Evolutionary conservation across 2,888 invertebrate genomes (phyloP), one percentile per base, ranked within the genome.

Genomic region (Myathropa florea): DNA sequence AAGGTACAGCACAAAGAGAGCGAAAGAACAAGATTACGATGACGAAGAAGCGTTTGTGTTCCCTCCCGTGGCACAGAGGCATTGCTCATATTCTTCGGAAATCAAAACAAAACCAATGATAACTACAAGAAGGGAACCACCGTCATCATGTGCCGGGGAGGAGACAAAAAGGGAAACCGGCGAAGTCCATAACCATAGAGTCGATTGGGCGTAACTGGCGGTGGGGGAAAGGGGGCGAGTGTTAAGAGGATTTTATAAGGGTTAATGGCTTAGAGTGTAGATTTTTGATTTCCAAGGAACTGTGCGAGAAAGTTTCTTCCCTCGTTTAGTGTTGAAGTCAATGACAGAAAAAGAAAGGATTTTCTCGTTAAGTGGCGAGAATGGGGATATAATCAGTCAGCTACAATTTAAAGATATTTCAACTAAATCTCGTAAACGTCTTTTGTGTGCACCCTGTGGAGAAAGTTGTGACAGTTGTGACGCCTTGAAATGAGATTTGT

Each of bases 41-140:
- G 21, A 78, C 28, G 30, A 64, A 64, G 46, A 72, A 64, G 39
- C 36, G 18, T 55, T 65, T 28, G 21, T 70, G 79, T 30, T 23
- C 14, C n/a, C 9, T 75, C 36, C 12, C 18, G 18, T 18, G 18
- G 46, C 33, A 33, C 33, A 33, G 6, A 46, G 18, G 46, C 46
- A 46, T 46, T 46, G 46, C 46, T 46, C 46, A 46, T 46, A 46
- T 46, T 65, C 53, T 9, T 64, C 30, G 60, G 60, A 80, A 70
- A 80, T 61, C 75, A 80, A 80, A 84, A 84, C 75, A 76, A 75
- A 79, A 84, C 71, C 75, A 67, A 24, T 55, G 65, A 61, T 39
- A 71, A 79, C 59, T 46, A 57, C 57, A 57, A 23, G 57, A 26
- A 57, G 57, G 46, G 46, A 46, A 46, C 46, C 46, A 39, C 39